Conservation (phyloP, 2,113 vertebrate species). For the Podilymbus podiceps region DNA sequence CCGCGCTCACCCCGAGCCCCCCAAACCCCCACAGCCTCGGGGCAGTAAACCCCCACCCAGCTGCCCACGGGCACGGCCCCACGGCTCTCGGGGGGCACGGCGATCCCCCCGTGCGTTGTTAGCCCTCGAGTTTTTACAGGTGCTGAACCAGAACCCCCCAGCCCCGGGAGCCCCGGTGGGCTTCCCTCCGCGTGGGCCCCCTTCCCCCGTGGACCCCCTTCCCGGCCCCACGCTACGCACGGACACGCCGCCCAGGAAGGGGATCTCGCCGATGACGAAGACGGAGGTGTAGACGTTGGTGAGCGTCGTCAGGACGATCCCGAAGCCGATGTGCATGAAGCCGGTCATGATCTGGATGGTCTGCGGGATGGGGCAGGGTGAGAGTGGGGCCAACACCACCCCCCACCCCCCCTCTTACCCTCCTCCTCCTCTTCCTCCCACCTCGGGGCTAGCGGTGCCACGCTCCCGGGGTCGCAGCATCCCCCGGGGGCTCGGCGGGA, state of each 20-base stretch:
- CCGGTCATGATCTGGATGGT: slow-evolving; percentile 62
- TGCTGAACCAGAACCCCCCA: neutral
- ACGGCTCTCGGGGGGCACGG: too few species aligned
- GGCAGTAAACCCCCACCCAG: neutral
- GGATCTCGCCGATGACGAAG: slow-evolving; percentile 57
- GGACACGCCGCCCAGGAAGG: slow-evolving; percentile 53
- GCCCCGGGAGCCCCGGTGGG: neutral
- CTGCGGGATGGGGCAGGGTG: neutral
- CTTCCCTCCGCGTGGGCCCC: neutral
- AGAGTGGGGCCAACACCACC: neutral
- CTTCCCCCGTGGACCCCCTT: neutral
- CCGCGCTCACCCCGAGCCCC: neutral
- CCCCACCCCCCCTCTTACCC: too few species aligned
- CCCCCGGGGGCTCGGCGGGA: neutral
- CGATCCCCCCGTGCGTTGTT: too few species aligned
- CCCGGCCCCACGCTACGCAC: neutral
- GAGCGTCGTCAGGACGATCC: slow-evolving; percentile 43
- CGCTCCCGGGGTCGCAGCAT: neutral
- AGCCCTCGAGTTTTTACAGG: too few species aligned
- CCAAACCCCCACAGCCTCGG: neutral
- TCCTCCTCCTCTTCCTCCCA: too few species aligned
- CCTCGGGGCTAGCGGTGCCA: neutral
- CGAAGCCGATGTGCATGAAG: slow-evolving; percentile 62
- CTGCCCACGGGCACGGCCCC: neutral
- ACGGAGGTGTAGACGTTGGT: slow-evolving; percentile 35